These are phyloP conservation scores for Leguminivora glycinivorella DNA, from an alignment of 1,140 invertebrate genomes.

Conservation along the genomic window DNA sequence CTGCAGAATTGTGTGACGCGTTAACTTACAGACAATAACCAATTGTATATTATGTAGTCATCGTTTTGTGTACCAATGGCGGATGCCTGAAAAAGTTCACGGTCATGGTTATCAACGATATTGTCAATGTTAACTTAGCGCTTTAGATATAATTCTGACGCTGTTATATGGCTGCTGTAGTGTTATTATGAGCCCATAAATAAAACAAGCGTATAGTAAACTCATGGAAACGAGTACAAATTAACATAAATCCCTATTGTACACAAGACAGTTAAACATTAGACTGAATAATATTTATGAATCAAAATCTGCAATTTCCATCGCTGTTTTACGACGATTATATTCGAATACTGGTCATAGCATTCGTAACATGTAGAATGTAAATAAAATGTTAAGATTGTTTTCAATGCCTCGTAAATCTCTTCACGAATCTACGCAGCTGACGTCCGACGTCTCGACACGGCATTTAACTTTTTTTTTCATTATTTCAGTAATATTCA, in stretches of 20 bases:
- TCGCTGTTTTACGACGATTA: conserved; percentile 9
- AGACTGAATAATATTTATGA: conserved; percentile 15
- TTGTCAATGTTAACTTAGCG: conserved; percentile 19
- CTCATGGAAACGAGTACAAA: not conserved
- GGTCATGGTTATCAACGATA: conserved; percentile 8
- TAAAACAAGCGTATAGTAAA: not conserved
- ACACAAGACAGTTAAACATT: not conserved
- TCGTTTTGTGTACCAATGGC: not conserved
- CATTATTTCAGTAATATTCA: not conserved
- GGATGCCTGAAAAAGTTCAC: conserved; percentile 23
- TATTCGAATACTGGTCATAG: not conserved
- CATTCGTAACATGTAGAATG: conserved; percentile 15
- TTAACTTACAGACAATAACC: not conserved
- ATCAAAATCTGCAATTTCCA: conserved; percentile 4
- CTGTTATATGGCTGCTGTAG: not conserved
- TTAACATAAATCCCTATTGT: not conserved
- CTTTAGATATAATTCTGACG: conserved; percentile 18
- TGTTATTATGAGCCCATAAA: not conserved
- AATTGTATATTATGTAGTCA: not conserved
- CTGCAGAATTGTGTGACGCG: not conserved
- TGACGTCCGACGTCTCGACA: conserved; percentile 18
- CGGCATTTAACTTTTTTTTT: not conserved
- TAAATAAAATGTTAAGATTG: conserved; percentile 31
- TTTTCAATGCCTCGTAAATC: conserved; percentile 28
- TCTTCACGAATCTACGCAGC: conserved; percentile 32